Conservation (phyloP, 2,113 vertebrate genomes). For the Fulmarus glacialis region DNA sequence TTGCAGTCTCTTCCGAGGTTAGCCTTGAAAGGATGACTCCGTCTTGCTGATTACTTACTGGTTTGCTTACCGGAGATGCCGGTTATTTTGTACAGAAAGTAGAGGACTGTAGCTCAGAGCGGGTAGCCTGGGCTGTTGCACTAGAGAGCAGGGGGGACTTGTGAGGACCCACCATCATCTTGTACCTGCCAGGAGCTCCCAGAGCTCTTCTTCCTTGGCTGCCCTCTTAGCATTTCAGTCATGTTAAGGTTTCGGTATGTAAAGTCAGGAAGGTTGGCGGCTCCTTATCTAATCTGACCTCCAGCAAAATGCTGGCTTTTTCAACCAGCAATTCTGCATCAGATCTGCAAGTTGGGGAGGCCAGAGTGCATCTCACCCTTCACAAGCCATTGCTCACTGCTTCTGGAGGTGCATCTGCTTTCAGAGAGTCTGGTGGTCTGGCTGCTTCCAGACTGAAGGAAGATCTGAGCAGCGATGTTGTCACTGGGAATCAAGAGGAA, state of each 20-base stretch:
- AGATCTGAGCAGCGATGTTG: not conserved
- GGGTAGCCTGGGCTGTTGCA: not conserved
- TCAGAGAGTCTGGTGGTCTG: not conserved
- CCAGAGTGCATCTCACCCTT: not conserved
- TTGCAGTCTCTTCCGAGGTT: not conserved
- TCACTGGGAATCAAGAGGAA: not conserved
- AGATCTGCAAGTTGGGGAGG: not conserved
- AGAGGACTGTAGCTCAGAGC: not conserved
- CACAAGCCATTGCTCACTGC: not conserved
- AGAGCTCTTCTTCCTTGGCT: not conserved
- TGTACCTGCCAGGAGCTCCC: not conserved
- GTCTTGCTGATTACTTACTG: not conserved
- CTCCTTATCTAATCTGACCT: not conserved
- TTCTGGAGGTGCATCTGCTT: not conserved
- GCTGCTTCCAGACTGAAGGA: not conserved
- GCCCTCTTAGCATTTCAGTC: not conserved
- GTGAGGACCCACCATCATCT: not conserved
- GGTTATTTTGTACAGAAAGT: not conserved
- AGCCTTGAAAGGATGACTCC: not conserved
- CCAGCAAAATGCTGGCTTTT: not conserved
- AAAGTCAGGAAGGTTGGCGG: not conserved
- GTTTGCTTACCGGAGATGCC: not conserved
- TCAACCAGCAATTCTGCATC: not conserved
- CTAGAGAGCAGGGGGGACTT: not conserved
- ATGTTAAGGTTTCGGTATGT: not conserved